Evolutionary conservation across 1,140 invertebrate genomes (phyloP).

Genomic region (Drosophila pallidifrons): DNA sequence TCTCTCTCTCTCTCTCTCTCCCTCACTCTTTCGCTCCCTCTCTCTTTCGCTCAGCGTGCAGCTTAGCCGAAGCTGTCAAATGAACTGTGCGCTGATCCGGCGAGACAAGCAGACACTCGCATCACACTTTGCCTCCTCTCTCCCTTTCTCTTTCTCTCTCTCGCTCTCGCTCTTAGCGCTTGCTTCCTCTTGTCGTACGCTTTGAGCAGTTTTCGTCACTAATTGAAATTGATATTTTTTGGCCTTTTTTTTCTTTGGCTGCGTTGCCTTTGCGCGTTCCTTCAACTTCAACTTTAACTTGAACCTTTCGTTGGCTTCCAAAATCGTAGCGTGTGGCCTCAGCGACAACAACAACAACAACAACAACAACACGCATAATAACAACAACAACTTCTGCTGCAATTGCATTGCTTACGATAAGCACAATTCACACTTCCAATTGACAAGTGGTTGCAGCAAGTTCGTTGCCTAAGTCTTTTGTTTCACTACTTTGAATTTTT

Average conservation of each 20-base stretch:
- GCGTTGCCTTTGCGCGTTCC: slow-evolving; percentile 39
- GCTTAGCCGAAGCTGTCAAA: slow-evolving; percentile 51
- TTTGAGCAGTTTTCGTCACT: slow-evolving; percentile 36
- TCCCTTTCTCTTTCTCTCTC: slow-evolving; percentile 24
- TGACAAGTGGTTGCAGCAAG: slow-evolving; percentile 38
- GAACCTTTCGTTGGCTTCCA: slow-evolving; percentile 67
- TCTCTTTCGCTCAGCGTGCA: slow-evolving; percentile 1
- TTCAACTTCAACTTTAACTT: slow-evolving; percentile 18
- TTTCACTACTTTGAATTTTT: slow-evolving; percentile 27
- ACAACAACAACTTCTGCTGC: slow-evolving; percentile 1
- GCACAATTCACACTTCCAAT: background rate
- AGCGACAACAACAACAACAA: slow-evolving; percentile 21
- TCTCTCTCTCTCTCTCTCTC: too few relatives aligned
- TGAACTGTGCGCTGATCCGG: slow-evolving; percentile 74
- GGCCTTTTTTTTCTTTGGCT: slow-evolving; percentile 1
- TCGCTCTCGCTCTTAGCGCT: slow-evolving; percentile 37
- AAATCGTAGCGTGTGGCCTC: slow-evolving; percentile 46
- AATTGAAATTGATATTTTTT: slow-evolving; percentile 82
- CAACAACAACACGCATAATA: slow-evolving; percentile 6
- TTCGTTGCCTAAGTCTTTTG: slow-evolving; percentile 78
- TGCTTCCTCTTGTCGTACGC: slow-evolving; percentile 17
- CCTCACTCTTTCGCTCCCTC: too few relatives aligned
- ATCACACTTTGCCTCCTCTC: slow-evolving; percentile 50
- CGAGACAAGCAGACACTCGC: slow-evolving; percentile 46
- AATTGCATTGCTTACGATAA: background rate